These are phyloP conservation scores for Chunga burmeisteri DNA, from an alignment of 2,113 vertebrate genomes.

Conservation along the genomic window DNA sequence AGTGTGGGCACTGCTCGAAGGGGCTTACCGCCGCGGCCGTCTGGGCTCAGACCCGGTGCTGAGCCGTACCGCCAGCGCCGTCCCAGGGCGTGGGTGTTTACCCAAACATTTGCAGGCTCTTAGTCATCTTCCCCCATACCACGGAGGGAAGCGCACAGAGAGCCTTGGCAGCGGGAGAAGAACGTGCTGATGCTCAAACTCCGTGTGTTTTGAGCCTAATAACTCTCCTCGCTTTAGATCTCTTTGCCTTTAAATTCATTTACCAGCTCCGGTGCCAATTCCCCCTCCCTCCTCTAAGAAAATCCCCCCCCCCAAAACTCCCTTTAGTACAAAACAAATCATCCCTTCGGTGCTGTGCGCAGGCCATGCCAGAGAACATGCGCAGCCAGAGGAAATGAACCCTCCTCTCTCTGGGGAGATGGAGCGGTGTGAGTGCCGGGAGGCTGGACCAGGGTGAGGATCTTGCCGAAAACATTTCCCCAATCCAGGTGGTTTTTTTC, in stretches of 20 bases:
- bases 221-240: neutral
- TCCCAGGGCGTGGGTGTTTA: neutral
- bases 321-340: neutral
- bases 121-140: neutral
- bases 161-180: neutral
- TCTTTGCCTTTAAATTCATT: neutral
- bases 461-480: neutral
- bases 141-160: neutral
- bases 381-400: neutral
- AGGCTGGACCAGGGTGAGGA: neutral
- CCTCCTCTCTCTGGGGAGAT: neutral
- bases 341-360: neutral
- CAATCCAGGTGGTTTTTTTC: neutral
- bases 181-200: neutral
- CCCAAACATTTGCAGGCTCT: neutral
- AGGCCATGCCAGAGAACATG: neutral
- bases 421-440: accelerated
- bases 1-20: neutral
- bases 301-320: neutral
- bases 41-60: neutral
- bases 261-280: neutral
- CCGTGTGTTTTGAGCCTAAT: neutral
- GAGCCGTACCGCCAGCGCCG: neutral
- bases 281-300: neutral
- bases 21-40: accelerated